Percentiles rank a stretch among this genome's conserved stretches.
phyloP scores from a whole-genome alignment of 2,113 vertebrate genomes.

The Lathamus discolor region DNA sequence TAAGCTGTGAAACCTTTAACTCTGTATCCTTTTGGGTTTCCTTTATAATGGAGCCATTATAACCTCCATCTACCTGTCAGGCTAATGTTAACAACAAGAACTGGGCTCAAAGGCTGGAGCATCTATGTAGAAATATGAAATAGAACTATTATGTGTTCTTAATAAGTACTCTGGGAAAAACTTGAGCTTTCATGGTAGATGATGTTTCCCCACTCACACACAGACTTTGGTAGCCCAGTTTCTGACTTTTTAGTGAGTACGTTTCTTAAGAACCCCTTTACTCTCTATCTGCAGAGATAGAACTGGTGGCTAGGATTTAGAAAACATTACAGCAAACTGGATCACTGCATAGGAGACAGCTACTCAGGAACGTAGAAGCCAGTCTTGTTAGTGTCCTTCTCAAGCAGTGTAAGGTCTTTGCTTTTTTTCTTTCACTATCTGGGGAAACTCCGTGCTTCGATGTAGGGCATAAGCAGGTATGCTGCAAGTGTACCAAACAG shows the following conservation, averaged over 20 bases:
- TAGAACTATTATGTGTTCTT: neutral
- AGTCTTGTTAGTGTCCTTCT: neutral
- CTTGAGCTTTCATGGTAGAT: neutral
- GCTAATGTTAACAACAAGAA: neutral
- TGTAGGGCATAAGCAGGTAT: neutral
- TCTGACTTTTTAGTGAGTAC: neutral
- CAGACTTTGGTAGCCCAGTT: neutral
- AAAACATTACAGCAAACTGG: neutral
- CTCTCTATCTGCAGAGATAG: neutral
- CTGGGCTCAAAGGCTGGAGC: neutral
- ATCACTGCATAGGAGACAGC: neutral
- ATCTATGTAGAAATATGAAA: neutral
- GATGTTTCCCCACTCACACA: neutral
- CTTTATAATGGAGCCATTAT: neutral
- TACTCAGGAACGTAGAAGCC: neutral
- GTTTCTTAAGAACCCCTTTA: neutral
- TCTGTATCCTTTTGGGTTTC: neutral
- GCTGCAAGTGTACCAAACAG: neutral
- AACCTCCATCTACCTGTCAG: neutral
- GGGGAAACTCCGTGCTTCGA: neutral
- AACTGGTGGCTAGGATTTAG: neutral
- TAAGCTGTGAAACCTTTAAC: conserved; percentile 20
- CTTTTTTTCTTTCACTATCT: neutral
- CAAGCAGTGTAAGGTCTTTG: neutral
- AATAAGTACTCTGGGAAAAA: neutral